Evolutionary conservation across 1,140 invertebrate species (phyloP).

Genomic region (Odontomachus brunneus): DNA sequence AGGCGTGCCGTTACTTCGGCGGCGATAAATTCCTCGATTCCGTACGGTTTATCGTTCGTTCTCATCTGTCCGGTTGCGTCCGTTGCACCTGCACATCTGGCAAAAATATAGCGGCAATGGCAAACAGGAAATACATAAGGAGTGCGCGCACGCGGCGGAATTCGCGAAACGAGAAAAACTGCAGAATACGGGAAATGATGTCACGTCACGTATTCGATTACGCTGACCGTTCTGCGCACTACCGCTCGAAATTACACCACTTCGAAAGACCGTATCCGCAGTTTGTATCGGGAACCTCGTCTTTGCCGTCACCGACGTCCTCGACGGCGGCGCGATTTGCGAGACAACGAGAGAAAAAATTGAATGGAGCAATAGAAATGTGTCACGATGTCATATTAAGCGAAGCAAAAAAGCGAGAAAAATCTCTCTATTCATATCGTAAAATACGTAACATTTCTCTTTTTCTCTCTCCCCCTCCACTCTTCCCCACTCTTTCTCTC

Average conservation of each 20-base stretch:
- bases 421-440: background rate
- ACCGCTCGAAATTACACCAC: constrained; percentile 68
- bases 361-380: constrained; percentile 58
- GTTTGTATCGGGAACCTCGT: background rate
- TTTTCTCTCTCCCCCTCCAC: background rate
- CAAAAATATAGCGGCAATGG: constrained; percentile 36
- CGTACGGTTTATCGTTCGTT: constrained; percentile 51
- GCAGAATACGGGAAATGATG: constrained; percentile 70
- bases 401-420: background rate
- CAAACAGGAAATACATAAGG: constrained; percentile 47
- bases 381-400: constrained; percentile 39
- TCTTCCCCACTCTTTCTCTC: background rate
- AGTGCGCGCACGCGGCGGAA: background rate
- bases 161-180: constrained; percentile 57
- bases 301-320: constrained; percentile 17
- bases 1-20: constrained; percentile 36
- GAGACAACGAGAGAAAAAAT: constrained; percentile 57
- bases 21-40: constrained; percentile 49
- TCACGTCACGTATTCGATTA: constrained; percentile 81
- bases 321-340: constrained; percentile 45
- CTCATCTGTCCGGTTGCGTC: constrained; percentile 53
- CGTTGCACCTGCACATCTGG: constrained; percentile 24
- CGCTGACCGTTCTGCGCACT: constrained; percentile 67
- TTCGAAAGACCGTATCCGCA: background rate
- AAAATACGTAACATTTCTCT: too few species aligned